A percentile compares a stretch with the other conserved stretches of the same genome.
These are phyloP conservation scores for Notiomystis cincta DNA, from an alignment of 2,113 vertebrate species.

Conservation along the genomic window DNA sequence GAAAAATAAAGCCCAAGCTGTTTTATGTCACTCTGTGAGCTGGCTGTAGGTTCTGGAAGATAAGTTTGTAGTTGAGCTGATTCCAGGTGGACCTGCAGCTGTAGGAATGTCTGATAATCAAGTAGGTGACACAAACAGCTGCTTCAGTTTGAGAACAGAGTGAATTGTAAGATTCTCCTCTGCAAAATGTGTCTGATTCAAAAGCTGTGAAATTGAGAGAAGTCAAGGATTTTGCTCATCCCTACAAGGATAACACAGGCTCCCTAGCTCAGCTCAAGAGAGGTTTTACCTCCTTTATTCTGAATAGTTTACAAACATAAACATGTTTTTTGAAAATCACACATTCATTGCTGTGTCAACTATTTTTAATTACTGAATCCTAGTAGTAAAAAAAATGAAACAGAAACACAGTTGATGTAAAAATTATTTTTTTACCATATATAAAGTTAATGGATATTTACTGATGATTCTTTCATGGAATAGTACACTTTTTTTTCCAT, in stretches of 20 bases:
- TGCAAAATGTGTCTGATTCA: neutral
- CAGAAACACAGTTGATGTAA: neutral
- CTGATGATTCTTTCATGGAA: neutral
- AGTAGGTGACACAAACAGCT: neutral
- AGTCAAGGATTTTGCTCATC: neutral
- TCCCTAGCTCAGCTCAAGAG: neutral
- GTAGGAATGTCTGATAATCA: neutral
- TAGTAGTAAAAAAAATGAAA: neutral
- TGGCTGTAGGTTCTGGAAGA: neutral
- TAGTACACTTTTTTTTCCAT: neutral
- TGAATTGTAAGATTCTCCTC: neutral
- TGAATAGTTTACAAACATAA: neutral
- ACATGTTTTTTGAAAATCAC: neutral
- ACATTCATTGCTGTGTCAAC: neutral
- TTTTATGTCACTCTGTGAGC: neutral
- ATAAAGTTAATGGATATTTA: neutral
- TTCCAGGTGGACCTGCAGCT: neutral
- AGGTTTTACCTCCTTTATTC: neutral
- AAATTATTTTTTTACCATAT: neutral
- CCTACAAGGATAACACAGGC: neutral
- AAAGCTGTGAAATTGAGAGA: neutral
- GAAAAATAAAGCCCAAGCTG: neutral
- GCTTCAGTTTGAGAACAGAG: neutral
- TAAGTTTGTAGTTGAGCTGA: neutral
- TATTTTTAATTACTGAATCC: neutral